Evolutionary conservation across 2,797 vertebrate genomes (phyloP).

Genomic region (Geotrypetes seraphini): DNA sequence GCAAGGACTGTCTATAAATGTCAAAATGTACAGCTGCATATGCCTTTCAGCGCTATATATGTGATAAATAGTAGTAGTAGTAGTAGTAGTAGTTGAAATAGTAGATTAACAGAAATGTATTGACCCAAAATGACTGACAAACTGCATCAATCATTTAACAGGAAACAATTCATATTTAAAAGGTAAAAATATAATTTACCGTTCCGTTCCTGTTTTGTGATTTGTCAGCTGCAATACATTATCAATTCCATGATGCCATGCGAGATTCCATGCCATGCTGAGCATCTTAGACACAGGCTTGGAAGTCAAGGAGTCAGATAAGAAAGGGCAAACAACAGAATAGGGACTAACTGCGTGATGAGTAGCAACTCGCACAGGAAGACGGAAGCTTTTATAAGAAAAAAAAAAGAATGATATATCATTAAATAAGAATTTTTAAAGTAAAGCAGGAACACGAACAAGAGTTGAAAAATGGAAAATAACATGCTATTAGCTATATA

Average conservation of each 20-base stretch:
- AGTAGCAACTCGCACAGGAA: conserved; percentile 61
- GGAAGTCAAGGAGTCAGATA: conserved; percentile 60
- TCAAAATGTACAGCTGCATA: too few relatives aligned
- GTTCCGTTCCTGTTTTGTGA: conserved; percentile 21
- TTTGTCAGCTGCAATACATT: conserved; percentile 43
- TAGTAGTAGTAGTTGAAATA: too few relatives aligned
- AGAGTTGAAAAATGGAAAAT: too few relatives aligned
- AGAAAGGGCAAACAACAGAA: conserved; percentile 64
- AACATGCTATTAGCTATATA: too few relatives aligned
- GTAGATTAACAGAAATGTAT: too few relatives aligned
- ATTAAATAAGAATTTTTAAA: too few relatives aligned
- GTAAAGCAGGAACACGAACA: too few relatives aligned
- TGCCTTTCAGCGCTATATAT: too few relatives aligned
- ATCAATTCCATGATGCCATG: conserved; percentile 78
- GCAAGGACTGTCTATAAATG: too few relatives aligned
- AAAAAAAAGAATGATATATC: conserved; percentile 7
- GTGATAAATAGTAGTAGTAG: too few relatives aligned
- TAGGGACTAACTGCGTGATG: conserved; percentile 87
- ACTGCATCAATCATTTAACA: too few relatives aligned
- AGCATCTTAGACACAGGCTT: conserved; percentile 67
- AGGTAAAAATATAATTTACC: conserved; percentile 53
- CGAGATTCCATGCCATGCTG: conserved; percentile 81
- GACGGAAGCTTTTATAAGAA: conserved; percentile 70
- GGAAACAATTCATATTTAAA: conserved; percentile 1
- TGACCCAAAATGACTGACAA: too few relatives aligned